Evolutionary conservation across 1,140 invertebrate genomes (phyloP), one percentile per base, ranked within the genome.

Genomic region (Plodia interpunctella): DNA sequence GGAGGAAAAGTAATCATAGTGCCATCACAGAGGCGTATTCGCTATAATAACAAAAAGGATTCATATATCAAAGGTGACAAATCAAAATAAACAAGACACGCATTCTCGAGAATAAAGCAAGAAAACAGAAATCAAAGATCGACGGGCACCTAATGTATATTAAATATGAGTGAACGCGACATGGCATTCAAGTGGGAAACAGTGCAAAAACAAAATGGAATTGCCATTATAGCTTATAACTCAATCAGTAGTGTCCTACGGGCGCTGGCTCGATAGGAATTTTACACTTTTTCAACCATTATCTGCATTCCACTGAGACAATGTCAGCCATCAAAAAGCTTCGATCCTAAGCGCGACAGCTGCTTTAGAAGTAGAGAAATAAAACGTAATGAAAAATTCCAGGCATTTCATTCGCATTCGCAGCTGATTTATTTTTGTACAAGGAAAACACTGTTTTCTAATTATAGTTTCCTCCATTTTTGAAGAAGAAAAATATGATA

Each of bases 161-260:
- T 83, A 85, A 83, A 84, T 81, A 87, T 87, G 76, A 78, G 77
- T 79, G 72, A 72, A 72, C 69, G 67, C 74, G 72, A 81, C 70
- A 83, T 82, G 75, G 78, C 72, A 86, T 83, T 79, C 80, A 80
- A 77, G 76, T 83, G 81, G 84, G 81, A 83, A 87, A 84, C 79
- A 67, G 66, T 73, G 80, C 83, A 86, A 86, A 88, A 88, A 88
- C 85, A 76, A 75, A 74, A 80, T 80, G 77, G 75, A 78, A 76
- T 79, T 74, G 80, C 80, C 78, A 84, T 87, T 86, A 84, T 83
- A 83, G 78, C 78, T 86, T 86, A 87, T 87, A 87, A 87, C 84
- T 88, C 84, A 86, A 88, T 88, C 81, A 86, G 77, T 69, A 62
- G 66, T 59, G 69, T 63, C 70, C 60, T 68, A 74, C 66, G 67